Evolutionary conservation across 2,888 invertebrate genomes (phyloP).

Genomic region (Ecdyonurus torrentis): DNA sequence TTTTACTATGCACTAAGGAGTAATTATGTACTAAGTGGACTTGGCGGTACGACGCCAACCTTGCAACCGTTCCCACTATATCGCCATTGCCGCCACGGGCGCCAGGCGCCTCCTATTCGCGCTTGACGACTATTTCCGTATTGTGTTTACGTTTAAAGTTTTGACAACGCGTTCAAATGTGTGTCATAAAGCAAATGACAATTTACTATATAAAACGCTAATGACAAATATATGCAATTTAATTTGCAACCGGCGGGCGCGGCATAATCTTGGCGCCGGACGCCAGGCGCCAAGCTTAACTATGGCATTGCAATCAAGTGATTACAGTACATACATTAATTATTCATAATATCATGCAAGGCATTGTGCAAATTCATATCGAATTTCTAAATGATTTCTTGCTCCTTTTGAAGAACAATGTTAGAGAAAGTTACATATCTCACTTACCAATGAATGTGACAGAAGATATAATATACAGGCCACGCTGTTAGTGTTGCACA

Average conservation of each 20-base stretch:
- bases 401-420: too few relatives aligned
- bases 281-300: neutral
- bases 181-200: neutral
- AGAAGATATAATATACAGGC: neutral
- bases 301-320: too few relatives aligned
- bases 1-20: too few relatives aligned
- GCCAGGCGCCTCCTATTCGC: neutral
- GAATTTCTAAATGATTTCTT: too few relatives aligned
- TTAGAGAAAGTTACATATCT: neutral
- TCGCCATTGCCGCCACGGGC: neutral
- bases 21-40: too few relatives aligned
- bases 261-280: neutral
- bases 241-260: neutral
- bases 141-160: neutral
- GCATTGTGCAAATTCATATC: too few relatives aligned
- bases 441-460: neutral
- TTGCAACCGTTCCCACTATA: neutral
- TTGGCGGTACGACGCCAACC: neutral
- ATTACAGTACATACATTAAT: too few relatives aligned
- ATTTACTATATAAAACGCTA: neutral
- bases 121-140: neutral
- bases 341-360: too few relatives aligned
- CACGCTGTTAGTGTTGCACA: neutral
- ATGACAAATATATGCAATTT: neutral
- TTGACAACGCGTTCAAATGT: neutral